phyloP scores from a whole-genome alignment of 2,113 vertebrate genomes.

The Sphyrna mokarran region DNA sequence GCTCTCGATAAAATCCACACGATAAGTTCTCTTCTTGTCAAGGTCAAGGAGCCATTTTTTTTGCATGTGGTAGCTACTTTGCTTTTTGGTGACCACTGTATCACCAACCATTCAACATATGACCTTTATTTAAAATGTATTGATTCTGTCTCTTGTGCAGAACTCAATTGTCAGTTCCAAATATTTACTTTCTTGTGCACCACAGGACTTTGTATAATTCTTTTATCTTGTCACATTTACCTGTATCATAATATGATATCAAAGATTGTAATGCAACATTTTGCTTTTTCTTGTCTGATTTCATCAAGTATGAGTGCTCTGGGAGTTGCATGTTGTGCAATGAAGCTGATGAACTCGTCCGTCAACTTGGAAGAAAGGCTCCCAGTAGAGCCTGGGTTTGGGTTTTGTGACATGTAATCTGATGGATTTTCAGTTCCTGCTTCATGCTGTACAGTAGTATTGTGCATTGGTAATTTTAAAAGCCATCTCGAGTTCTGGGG shows the following conservation, averaged over 20 bases:
- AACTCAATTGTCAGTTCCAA: background rate
- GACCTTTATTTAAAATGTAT: background rate
- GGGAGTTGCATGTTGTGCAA: conserved; percentile 12
- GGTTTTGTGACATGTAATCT: conserved; percentile 17
- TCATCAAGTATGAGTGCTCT: conserved; percentile 3
- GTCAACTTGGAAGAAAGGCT: conserved; percentile 7
- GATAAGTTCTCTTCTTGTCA: too few species aligned
- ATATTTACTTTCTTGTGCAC: background rate
- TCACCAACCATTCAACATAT: background rate
- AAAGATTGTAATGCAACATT: conserved; percentile 11
- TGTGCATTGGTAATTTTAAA: conserved; percentile 12
- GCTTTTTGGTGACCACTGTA: background rate
- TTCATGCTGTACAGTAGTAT: background rate
- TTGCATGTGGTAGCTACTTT: background rate
- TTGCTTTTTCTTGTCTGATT: background rate
- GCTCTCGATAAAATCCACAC: too few species aligned
- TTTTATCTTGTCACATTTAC: background rate
- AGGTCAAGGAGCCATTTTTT: background rate
- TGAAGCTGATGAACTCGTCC: conserved; percentile 18
- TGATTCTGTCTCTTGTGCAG: background rate
- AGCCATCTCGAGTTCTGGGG: background rate
- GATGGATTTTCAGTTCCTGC: conserved; percentile 28
- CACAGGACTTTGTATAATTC: background rate
- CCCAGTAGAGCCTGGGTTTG: conserved; percentile 12
- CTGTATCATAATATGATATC: background rate